Evolutionary conservation across 2,888 invertebrate species (phyloP), one percentile per base, ranked within the genome.

Genomic region (Pasiphila rectangulata): DNA sequence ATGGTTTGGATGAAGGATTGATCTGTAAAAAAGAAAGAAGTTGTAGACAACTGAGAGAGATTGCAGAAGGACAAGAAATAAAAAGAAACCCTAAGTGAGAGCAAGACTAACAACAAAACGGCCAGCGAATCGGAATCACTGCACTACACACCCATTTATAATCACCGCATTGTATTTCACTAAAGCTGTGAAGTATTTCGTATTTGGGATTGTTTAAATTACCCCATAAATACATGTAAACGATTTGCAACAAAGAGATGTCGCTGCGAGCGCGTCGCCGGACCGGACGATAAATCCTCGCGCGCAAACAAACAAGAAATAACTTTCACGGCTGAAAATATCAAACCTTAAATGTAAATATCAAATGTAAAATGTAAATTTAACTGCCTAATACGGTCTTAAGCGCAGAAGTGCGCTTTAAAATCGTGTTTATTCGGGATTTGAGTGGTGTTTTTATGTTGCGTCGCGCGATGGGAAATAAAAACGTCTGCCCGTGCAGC

Each of bases 321-420:
- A 75, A 80, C 77, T 77, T 81, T 82, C 84, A 83, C 84, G 83
- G 83, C 78, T 77, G 79, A 77, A 83, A 83, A 81, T 83, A 83
- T 84, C 82, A 83, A 84, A 84, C 82, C 83, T 77, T 78, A 83
- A 46, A 35, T 77, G 79, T 77, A 83, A 83, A 80, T 83, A 83
- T 83, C 82, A 83, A 84, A 84, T 84, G 83, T 78, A 79, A 83
- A 84, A 83, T 85, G 85, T 84, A 84, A 85, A 86, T 85, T 83
- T 84, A 84, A 86, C 78, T 81, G 79, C 85, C 84, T 86, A 86
- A 85, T 86, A 78, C 83, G 79, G 72, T 72, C 72, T 77, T 72
- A 74, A 79, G 78, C 58, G 72, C 73, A 70, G 73, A 73, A 77
- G 72, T 75, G 72, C 73, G 79, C 76, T 81, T 73, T 75, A 77